Evolutionary conservation across 2,888 invertebrate genomes (phyloP).

Genomic region (Xanthia icteritia): DNA sequence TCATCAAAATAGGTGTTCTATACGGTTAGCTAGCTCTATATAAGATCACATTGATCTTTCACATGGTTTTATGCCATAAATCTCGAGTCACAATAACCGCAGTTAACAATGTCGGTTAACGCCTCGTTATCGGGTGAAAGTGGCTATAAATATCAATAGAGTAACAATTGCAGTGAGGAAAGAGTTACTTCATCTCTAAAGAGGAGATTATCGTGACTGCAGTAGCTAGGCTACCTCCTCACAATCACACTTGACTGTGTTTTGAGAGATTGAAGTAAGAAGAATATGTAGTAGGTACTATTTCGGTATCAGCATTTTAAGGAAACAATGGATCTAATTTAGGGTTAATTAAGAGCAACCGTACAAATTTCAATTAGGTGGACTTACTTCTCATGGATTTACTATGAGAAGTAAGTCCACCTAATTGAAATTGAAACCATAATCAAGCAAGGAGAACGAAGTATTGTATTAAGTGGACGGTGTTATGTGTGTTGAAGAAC

Average conservation of each 20-base stretch:
- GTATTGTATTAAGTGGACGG: not conserved
- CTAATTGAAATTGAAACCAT: too few species aligned
- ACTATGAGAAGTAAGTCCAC: not conserved
- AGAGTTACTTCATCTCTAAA: conserved; percentile 35
- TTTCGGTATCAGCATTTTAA: not conserved
- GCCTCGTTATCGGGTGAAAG: conserved; percentile 53
- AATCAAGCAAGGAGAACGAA: not conserved
- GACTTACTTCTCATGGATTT: too few species aligned
- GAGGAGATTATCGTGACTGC: conserved; percentile 15
- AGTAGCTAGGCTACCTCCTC: not conserved
- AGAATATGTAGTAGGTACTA: not conserved
- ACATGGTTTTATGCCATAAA: conserved; percentile 25
- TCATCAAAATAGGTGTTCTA: not conserved
- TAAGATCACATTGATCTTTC: not conserved
- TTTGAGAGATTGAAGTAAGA: not conserved
- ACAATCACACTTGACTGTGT: not conserved
- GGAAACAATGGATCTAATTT: not conserved
- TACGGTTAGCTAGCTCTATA: not conserved
- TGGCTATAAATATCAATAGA: conserved; percentile 46
- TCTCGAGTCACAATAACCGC: conserved; percentile 39
- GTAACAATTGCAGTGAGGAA: conserved; percentile 36
- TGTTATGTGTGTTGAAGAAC: not conserved
- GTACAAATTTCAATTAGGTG: too few species aligned
- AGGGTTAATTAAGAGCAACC: not conserved
- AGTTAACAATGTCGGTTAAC: conserved; percentile 34